phyloP scores from a whole-genome alignment of 1,140 invertebrate species.

The Procambarus clarkii region DNA sequence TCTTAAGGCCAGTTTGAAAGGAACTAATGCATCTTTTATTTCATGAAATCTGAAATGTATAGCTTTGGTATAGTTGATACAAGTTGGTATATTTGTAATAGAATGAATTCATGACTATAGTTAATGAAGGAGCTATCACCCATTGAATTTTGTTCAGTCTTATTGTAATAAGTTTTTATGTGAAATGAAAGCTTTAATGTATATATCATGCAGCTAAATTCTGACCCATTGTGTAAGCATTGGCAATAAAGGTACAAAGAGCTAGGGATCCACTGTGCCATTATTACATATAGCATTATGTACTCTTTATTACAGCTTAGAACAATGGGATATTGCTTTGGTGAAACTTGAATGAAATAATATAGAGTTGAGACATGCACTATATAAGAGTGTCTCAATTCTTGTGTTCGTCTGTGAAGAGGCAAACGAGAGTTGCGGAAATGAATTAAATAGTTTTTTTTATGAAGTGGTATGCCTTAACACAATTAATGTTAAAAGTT shows the following conservation, averaged over 20 bases:
- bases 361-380: background rate
- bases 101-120: background rate
- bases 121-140: background rate
- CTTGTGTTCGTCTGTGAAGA: background rate
- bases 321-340: background rate
- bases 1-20: slow-evolving; percentile 71
- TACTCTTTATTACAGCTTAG: background rate
- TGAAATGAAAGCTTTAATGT: slow-evolving; percentile 14
- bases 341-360: background rate
- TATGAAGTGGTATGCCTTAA: background rate
- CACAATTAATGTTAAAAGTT: background rate
- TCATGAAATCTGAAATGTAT: slow-evolving; percentile 41
- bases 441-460: background rate
- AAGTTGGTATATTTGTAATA: background rate
- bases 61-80: background rate
- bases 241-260: background rate
- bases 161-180: background rate
- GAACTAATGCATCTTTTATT: slow-evolving; percentile 70
- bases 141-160: background rate
- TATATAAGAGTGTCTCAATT: background rate
- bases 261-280: background rate
- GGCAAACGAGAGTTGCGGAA: background rate
- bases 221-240: background rate
- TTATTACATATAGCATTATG: background rate
- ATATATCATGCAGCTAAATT: background rate